Evolutionary conservation across 23 tunicate genomes (phyloP), one percentile per base, ranked within the genome.

Genomic region (Botrylloides violaceus): DNA sequence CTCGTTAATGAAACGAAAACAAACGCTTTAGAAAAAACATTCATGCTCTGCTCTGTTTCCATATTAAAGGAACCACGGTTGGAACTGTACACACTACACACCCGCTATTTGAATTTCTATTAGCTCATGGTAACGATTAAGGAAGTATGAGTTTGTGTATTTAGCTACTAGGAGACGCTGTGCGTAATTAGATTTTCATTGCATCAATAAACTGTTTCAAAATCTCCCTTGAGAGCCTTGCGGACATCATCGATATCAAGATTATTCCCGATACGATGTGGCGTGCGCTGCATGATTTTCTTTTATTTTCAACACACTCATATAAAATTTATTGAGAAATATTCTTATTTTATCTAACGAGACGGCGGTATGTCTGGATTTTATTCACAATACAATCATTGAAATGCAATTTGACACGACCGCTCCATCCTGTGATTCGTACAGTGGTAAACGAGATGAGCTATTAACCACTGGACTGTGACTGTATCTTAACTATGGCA

Each of bases 371-470:
- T n/a, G n/a, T n/a, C n/a, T n/a, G n/a, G 9, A 43, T 43, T 43
- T 15, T 43, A 9, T 43, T 43, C 53, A 43, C 53, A 43, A 43
- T 7, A 15, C 15, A 43, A 43, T 43, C 53, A 15, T 43, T 15
- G 53, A 43, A 43, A 43, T 43, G 53, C 53, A 43, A 43, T 43
- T 43, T 43, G 53, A 43, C 53, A 43, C 53, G 53, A 43, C 53
- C 15, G 53, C 15, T 7, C 15, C 9, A 43, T 15, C 53, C 53
- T n/a, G n/a, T n/a, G n/a, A n/a, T n/a, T n/a, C n/a, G n/a, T n/a
- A n/a, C n/a, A n/a, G n/a, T n/a, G n/a, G n/a, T n/a, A n/a, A n/a
- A n/a, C n/a, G n/a, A n/a, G n/a, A n/a, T n/a, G n/a, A n/a, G n/a
- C n/a, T n/a, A n/a, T n/a, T n/a, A n/a, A n/a, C n/a, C n/a, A n/a